A percentile compares a stretch with the other conserved stretches of the same genome.
Conservation (phyloP, 2,797 vertebrate species). For the Enteromius argenteus region DNA sequence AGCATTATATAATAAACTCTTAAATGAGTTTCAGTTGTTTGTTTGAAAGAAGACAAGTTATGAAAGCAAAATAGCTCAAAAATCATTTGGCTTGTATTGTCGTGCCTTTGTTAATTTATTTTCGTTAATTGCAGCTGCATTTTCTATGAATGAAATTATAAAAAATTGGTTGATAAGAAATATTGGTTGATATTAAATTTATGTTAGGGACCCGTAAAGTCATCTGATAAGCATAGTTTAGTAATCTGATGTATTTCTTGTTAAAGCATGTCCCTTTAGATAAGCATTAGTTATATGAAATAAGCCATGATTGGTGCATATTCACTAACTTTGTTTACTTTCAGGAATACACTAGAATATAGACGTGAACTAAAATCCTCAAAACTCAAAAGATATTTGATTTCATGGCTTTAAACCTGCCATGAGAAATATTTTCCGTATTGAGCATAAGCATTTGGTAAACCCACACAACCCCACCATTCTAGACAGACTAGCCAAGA, state of each 20-base stretch:
- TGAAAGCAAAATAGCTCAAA: neutral
- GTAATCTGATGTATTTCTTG: neutral
- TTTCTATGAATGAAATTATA: neutral
- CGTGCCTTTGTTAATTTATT: neutral
- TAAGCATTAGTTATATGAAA: neutral
- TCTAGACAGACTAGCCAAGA: conserved; percentile 24
- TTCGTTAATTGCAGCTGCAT: neutral
- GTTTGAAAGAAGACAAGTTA: neutral
- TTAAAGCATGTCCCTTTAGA: neutral
- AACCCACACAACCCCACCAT: neutral
- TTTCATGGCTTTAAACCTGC: conserved; percentile 22
- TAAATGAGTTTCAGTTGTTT: neutral
- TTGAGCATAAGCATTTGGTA: conserved; percentile 5
- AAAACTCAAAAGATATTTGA: neutral
- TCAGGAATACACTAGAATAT: neutral
- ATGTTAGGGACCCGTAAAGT: neutral
- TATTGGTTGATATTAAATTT: neutral
- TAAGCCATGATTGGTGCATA: neutral
- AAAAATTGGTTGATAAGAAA: neutral
- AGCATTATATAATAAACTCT: neutral
- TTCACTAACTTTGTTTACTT: neutral
- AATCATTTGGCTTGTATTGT: neutral
- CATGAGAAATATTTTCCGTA: conserved; percentile 24
- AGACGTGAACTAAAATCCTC: neutral
- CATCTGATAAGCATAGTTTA: neutral